Conservation (phyloP, 2,888 invertebrate species). For the Callyntrura sp. region DNA sequence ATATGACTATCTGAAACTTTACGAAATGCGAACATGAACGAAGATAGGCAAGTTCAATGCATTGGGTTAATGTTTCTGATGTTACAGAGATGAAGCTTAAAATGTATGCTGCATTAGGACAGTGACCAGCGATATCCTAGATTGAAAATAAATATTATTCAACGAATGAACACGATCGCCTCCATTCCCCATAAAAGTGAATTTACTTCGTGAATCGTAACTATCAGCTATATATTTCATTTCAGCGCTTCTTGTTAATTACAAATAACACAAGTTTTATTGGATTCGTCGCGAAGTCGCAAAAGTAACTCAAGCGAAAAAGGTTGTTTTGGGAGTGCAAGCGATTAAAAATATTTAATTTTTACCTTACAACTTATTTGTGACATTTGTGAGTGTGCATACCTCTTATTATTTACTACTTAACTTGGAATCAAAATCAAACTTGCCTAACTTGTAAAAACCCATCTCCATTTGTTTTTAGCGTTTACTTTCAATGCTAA, state of each 20-base stretch:
- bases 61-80: neutral
- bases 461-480: neutral
- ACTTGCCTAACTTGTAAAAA: neutral
- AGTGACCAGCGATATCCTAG: too few species aligned
- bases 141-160: too few species aligned
- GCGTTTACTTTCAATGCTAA: neutral
- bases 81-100: neutral
- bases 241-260: too few species aligned
- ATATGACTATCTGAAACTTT: slow-evolving; percentile 1
- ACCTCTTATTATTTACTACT: slow-evolving; percentile 18
- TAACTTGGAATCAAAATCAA: neutral
- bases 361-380: too few species aligned
- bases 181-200: neutral
- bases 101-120: neutral
- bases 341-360: neutral
- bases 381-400: too few species aligned
- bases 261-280: too few species aligned
- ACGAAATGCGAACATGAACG: neutral
- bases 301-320: neutral
- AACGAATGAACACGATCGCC: too few species aligned
- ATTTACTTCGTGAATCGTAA: neutral
- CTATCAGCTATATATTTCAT: too few species aligned
- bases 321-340: slow-evolving; percentile 10
- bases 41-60: too few species aligned
- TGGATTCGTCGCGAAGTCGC: too few species aligned